phyloP scores from a whole-genome alignment of 2,797 vertebrate species.

The Zenarchopterus dispar region DNA sequence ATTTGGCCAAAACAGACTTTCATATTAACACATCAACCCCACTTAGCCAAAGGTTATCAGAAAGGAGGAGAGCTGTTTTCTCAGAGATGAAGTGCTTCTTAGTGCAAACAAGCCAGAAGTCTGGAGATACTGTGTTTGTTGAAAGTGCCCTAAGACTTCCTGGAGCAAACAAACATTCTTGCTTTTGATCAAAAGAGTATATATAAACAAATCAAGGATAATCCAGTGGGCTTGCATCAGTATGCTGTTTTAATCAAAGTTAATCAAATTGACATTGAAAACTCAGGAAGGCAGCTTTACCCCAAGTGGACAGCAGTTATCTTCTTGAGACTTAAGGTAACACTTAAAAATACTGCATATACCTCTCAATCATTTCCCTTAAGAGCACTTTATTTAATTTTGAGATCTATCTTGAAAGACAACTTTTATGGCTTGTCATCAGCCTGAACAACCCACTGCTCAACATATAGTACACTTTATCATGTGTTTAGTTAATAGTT shows the following conservation, averaged over 20 bases:
- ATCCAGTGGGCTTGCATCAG: background rate
- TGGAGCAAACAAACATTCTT: background rate
- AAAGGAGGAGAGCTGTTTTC: background rate
- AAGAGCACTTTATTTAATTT: no score
- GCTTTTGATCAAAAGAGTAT: conserved; percentile 2
- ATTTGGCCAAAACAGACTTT: conserved; percentile 19
- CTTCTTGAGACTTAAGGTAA: background rate
- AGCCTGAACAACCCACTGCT: no score
- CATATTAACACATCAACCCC: background rate
- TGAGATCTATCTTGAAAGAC: no score
- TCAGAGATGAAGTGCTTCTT: conserved; percentile 7
- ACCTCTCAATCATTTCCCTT: no score
- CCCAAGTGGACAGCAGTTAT: background rate
- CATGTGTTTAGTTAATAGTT: no score
- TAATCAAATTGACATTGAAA: conserved; percentile 1
- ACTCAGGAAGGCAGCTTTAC: background rate
- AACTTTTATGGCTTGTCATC: no score
- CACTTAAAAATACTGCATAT: background rate
- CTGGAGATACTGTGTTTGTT: background rate
- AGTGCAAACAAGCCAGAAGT: background rate
- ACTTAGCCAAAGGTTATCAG: conserved; percentile 8
- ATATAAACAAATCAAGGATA: conserved; percentile 4
- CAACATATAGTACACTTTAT: no score
- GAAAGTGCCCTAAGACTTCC: conserved; percentile 4
- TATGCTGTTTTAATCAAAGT: background rate